Percentiles rank a stretch among this genome's conserved stretches.
These are phyloP conservation scores for Apamea epomidion DNA, from an alignment of 2,888 invertebrate species.

Conservation along the genomic window DNA sequence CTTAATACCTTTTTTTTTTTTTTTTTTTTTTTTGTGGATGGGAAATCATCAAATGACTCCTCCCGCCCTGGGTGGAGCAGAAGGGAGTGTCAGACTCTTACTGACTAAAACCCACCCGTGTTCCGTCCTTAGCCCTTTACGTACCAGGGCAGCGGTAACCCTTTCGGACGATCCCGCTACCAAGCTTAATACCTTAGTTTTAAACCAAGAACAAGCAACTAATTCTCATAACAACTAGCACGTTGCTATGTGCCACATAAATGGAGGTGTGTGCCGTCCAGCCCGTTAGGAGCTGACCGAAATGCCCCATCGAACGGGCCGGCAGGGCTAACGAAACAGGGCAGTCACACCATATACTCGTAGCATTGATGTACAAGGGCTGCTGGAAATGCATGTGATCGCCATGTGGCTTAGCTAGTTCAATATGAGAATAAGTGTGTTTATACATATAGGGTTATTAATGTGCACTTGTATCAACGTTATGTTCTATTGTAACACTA, in stretches of 20 bases:
- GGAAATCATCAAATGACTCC: too few relatives aligned
- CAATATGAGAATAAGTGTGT: neutral
- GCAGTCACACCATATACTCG: slow-evolving; percentile 6
- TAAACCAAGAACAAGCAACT: too few relatives aligned
- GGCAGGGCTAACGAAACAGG: slow-evolving; percentile 14
- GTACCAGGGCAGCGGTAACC: too few relatives aligned
- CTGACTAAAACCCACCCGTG: too few relatives aligned
- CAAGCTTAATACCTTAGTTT: neutral
- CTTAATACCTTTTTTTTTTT: too few relatives aligned
- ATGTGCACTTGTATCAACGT: neutral
- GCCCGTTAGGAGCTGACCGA: neutral
- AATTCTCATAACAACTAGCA: neutral
- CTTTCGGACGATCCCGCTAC: too few relatives aligned
- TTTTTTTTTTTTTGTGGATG: too few relatives aligned
- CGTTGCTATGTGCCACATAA: neutral
- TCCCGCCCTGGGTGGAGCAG: too few relatives aligned
- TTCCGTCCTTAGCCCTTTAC: too few relatives aligned
- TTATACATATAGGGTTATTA: neutral
- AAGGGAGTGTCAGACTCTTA: too few relatives aligned
- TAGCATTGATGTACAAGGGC: neutral
- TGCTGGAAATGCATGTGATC: neutral
- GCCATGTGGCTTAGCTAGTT: neutral
- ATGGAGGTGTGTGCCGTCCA: neutral
- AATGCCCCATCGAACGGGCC: neutral
- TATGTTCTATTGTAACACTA: neutral